Evolutionary conservation across 2,888 invertebrate genomes (phyloP), one percentile per base, ranked within the genome.

Genomic region (Xanthia togata): DNA sequence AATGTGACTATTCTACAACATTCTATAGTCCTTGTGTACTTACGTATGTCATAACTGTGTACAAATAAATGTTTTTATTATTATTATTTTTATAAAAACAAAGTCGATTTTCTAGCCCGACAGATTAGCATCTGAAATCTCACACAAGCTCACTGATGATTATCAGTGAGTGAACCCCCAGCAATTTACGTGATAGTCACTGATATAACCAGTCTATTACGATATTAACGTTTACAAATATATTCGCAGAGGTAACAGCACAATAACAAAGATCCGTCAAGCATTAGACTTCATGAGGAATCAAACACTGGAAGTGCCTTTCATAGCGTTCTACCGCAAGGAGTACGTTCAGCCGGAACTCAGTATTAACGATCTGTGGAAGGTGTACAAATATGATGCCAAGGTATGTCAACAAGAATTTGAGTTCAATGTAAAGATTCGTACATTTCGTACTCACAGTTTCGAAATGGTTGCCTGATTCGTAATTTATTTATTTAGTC

Each of bases 241-340:
- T n/a, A 14, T 68, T 50, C 5, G 12, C 65, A 94, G 98, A 97
- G 84, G 98, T 94, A 85, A 97, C 93, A 96, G 96, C 81, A 97
- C 98, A 0, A 97, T 98, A 35, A 97, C 97, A n/a, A 99, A 99
- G 96, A 99, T 99, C 71, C 98, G 98, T 65, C 99, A 99, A 93
- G 99, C 99, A 0, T 95, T 99, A 38, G 99, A 99, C 91, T 99
- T 99, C 92, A 99, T 99, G 98, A 97, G 99, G 60, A 99, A 99
- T 93, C 99, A 99, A 91, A 98, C 98, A 68, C 97, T 99, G 85
- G 99, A 99, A 96, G 99, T 99, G 62, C 99, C 99, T 0, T 99
- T 99, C 94, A 99, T 99, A 89, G 99, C 99, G 0, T 99, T 99
- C 95, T 99, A 99, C 93, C 97, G 99, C 44, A 99, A 99, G 94